Evolutionary conservation across 2,888 invertebrate species (phyloP).

Genomic region (Diadegma fenestrale): DNA sequence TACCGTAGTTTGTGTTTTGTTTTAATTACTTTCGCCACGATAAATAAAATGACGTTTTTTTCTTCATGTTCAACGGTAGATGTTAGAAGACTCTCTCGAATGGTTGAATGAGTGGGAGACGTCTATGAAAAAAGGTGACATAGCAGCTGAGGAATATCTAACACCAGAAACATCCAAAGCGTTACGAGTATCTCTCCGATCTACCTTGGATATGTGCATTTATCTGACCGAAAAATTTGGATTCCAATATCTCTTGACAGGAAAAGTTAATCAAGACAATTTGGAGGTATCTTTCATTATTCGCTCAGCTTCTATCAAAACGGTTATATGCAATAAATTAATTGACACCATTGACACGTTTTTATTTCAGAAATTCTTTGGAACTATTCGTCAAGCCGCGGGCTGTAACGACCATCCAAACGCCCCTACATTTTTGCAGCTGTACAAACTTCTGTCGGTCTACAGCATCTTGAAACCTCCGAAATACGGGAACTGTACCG

Average conservation of each 20-base stretch:
- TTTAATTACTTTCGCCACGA: conserved; percentile 1
- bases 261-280: conserved; percentile 71
- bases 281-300: conserved; percentile 66
- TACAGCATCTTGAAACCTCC: no score
- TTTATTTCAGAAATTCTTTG: conserved; percentile 9
- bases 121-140: conserved; percentile 24
- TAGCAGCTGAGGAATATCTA: conserved; percentile 59
- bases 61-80: conserved; percentile 26
- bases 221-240: conserved; percentile 61
- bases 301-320: conserved; percentile 3
- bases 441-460: no score
- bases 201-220: conserved; percentile 67
- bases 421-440: no score
- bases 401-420: no score
- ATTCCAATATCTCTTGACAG: conserved; percentile 67
- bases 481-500: no score
- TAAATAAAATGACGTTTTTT: conserved; percentile 10
- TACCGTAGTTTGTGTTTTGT: conserved; percentile 6
- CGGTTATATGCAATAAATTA: conserved; percentile 4
- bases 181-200: conserved; percentile 66
- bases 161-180: conserved; percentile 67
- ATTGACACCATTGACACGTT: conserved; percentile 56
- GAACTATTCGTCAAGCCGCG: no score
- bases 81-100: conserved; percentile 14
- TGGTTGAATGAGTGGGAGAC: conserved; percentile 26